Evolutionary conservation across 2,888 invertebrate genomes (phyloP).

Genomic region (Cephus runcator): DNA sequence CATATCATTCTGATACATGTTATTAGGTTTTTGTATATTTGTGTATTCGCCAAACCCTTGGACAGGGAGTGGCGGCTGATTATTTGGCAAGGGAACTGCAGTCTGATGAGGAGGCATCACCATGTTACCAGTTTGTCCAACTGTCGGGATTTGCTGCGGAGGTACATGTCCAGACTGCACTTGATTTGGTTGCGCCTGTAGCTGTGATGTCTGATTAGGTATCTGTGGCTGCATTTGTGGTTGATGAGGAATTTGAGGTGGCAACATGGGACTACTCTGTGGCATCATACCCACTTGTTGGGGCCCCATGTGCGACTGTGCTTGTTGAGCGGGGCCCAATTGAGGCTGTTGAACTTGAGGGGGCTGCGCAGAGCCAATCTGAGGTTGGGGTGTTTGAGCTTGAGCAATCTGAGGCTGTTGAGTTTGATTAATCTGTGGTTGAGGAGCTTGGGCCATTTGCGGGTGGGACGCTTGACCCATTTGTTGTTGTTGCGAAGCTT

Average conservation of each 20-base stretch:
- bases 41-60: constrained; percentile 50
- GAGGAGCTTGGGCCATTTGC: constrained; percentile 22
- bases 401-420: constrained; percentile 38
- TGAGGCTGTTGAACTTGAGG: constrained; percentile 43
- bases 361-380: constrained; percentile 37
- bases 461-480: constrained; percentile 28
- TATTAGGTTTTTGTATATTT: constrained; percentile 53
- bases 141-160: constrained; percentile 42
- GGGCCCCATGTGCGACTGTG: constrained; percentile 20
- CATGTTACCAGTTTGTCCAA: constrained; percentile 42
- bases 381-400: constrained; percentile 52
- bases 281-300: constrained; percentile 42
- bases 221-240: constrained; percentile 41
- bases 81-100: constrained; percentile 38
- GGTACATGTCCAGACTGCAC: constrained; percentile 13
- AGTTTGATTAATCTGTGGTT: constrained; percentile 32
- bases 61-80: constrained; percentile 31
- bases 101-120: constrained; percentile 41
- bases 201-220: constrained; percentile 30
- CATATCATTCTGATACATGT: constrained; percentile 50
- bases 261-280: constrained; percentile 45
- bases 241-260: constrained; percentile 50
- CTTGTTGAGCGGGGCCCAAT: constrained; percentile 14
- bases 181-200: constrained; percentile 23
- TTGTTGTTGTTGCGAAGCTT: constrained; percentile 29